Base-by-base conservation (phyloP, 92 coral and sea anemone genomes). In the Porites divaricata region DNA sequence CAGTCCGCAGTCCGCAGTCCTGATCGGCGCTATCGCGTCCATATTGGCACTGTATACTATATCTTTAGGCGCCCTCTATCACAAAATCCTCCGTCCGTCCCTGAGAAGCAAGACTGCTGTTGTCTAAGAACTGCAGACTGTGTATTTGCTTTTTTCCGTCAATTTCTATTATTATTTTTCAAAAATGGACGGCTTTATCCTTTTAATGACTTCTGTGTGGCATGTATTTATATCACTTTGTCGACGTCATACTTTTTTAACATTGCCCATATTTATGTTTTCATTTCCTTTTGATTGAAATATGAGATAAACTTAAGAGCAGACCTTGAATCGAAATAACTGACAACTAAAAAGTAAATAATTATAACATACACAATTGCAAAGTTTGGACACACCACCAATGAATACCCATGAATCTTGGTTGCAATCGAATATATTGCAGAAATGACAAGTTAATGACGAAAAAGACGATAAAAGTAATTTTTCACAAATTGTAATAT, bases 201-300 rank as follows among this genome's bases (percentile, higher is more conserved):
- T 2, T n/a, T 7, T 69, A n/a, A 17, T 69, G 45, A 69, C 12
- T 69, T 69, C 23, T n/a, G 74, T 14, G 19, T 19, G 0, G 45
- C 74, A 45, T 20, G 8, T 14, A 69, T 20, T n/a, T n/a, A 1
- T 25, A 11, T 1, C 2, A 61, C 65, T 14, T 61, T 61, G 45
- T 35, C 6, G 4, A 35, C 23, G 0, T 25, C 12, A 56, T 21
- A 4, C 1, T 28, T 35, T 35, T 35, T 35, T 35, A 35, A 35
- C 6, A 35, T 35, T 35, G 45, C 0, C 45, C 45, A 35, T 35
- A 5, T 67, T 67, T 14, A 67, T 1, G 14, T 63, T 63, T 77
- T 77, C 68, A 77, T 77, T 77, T 77, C 81, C 62, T 57, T 63
- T 48, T 20, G 72, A 22, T 20, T 57, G 53, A 2, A 45, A n/a